Base-by-base conservation (phyloP, 2,888 invertebrate genomes). In the Brenthis hecate region DNA sequence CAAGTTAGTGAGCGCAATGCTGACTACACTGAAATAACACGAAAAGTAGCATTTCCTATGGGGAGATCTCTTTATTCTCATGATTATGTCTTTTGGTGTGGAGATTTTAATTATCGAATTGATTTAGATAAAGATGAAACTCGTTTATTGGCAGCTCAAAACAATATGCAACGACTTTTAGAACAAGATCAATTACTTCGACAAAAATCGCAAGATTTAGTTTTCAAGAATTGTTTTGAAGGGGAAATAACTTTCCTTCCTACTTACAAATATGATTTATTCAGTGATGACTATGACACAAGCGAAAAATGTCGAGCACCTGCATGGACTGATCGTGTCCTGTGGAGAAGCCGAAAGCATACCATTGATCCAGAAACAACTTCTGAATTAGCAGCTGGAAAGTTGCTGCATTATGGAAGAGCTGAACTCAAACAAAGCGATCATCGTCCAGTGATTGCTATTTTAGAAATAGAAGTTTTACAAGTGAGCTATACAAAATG, bases 31-130 rank as follows among this genome's bases (percentile, higher is more conserved):
- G 99, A 99, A 92, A 99, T 99, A 69, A 97, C 97, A 0, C 94
- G 97, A 77, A 99, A 98, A 93, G 94, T 98, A 68, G 95, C 96
- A 11, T 98, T 98, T 84, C 98, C 98, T 1, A 97, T 98, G 97
- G 98, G 98, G 13, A 94, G 98, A 71, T 96, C 97, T 0, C 91
- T 99, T 6, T 97, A 97, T 85, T 97, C 98, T 1, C 99, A 99
- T 84, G 99, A 99, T 89, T 99, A 98, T 85, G 96, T 99, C 1
- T 99, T 99, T 88, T 99, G 99, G 99, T 98, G 99, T 86, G 99
- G 99, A 0, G 99, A 99, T 91, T 99, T 99, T 86, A 99, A 99
- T 87, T 99, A 99, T 84, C 95, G 99, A 68, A 96, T 99, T 69
- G 99, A 99, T 85, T 95, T 99, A 94, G 96, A 97, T 75, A 98